Percentiles rank a stretch among this genome's conserved stretches.
These are phyloP conservation scores for Hipparchia sbordonii DNA, from an alignment of 2,888 invertebrate genomes.

Conservation along the genomic window DNA sequence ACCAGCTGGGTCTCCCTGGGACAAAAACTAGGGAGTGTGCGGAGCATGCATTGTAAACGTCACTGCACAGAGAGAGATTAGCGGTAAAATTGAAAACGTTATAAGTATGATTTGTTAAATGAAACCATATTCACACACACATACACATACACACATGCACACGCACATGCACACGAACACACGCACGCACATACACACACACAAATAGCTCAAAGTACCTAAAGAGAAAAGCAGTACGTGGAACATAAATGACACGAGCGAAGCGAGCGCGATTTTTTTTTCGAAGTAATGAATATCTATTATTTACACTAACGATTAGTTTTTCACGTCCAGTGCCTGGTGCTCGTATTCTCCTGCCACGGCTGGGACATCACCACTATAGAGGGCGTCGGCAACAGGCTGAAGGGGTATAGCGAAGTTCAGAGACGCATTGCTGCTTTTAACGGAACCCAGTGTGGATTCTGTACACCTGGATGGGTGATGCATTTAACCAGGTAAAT, in stretches of 20 bases:
- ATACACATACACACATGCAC: too few species aligned
- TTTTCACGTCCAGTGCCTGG: constrained; percentile 57
- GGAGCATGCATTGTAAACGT: constrained; percentile 54
- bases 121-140: too few species aligned
- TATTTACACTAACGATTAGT: too few species aligned
- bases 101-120: too few species aligned
- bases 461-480: constrained; percentile 89
- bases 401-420: constrained; percentile 84
- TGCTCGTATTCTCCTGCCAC: constrained; percentile 84
- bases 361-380: constrained; percentile 87
- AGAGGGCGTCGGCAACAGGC: constrained; percentile 86
- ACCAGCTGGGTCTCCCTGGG: not conserved
- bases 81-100: too few species aligned
- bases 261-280: too few species aligned
- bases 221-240: too few species aligned
- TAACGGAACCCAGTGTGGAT: constrained; percentile 88
- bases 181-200: too few species aligned
- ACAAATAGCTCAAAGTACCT: too few species aligned
- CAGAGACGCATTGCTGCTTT: constrained; percentile 84
- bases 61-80: constrained; percentile 33
- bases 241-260: too few species aligned
- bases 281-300: too few species aligned
- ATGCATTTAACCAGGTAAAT: constrained; percentile 86
- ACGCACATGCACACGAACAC: too few species aligned
- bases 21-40: constrained; percentile 58